Percentiles rank a stretch among this genome's conserved stretches.
These are phyloP conservation scores for Procavia capensis DNA, from an alignment of 2,113 vertebrate genomes.

Conservation along the genomic window DNA sequence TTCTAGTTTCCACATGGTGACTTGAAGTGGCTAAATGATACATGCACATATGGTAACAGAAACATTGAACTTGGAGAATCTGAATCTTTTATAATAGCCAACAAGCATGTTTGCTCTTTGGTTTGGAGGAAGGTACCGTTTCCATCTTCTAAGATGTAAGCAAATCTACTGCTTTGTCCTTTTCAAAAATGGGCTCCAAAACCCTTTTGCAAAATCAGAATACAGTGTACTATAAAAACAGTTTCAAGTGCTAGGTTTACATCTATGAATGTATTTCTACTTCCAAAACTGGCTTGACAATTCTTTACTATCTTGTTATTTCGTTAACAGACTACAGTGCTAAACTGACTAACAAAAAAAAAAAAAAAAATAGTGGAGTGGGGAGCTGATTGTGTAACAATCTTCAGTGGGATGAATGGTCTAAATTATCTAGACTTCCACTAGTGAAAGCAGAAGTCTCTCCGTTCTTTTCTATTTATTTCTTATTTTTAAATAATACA, in stretches of 20 bases:
- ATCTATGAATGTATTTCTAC: neutral
- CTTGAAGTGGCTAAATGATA: neutral
- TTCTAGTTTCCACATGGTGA: neutral
- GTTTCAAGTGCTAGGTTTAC: neutral
- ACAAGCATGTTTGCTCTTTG: neutral
- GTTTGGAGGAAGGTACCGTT: too few species aligned
- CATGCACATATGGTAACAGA: neutral
- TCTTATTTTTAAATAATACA: neutral
- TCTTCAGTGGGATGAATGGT: neutral
- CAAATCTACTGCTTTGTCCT: neutral
- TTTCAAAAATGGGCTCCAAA: neutral
- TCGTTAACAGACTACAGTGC: neutral
- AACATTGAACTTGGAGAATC: neutral
- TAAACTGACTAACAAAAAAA: neutral
- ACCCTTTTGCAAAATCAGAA: constrained; percentile 24
- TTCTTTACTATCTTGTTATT: neutral
- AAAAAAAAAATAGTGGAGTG: too few species aligned
- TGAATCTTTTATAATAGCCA: neutral
- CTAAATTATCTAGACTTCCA: constrained; percentile 30
- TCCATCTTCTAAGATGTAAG: too few species aligned
- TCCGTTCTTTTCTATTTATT: neutral
- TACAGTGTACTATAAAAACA: neutral
- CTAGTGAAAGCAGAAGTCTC: neutral
- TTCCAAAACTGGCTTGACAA: neutral
- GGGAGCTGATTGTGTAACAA: neutral